These are phyloP conservation scores for Caenorhabditis sp. DNA, from an alignment of 2,888 invertebrate species.

Conservation along the genomic window DNA sequence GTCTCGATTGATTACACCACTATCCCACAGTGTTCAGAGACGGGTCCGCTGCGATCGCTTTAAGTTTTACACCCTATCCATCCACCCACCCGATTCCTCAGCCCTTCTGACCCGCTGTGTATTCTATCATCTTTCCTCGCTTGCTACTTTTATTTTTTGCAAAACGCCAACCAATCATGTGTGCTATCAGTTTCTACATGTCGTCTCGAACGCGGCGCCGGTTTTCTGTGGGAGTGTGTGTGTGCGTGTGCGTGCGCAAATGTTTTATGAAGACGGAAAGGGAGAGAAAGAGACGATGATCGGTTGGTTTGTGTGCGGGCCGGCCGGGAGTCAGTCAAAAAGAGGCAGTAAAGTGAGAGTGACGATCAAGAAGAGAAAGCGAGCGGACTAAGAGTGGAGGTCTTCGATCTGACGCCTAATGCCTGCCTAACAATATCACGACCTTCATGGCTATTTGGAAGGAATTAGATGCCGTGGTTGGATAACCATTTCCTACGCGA, in stretches of 20 bases:
- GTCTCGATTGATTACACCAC: constrained; percentile 7
- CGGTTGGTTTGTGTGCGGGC: constrained; percentile 8
- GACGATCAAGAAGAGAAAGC: constrained; percentile 1
- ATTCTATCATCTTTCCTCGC: neutral
- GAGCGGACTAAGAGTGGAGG: neutral
- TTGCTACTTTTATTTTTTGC: neutral
- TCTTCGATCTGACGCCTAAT: neutral
- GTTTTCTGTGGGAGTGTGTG: neutral
- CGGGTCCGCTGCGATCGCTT: constrained; percentile 5
- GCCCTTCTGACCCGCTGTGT: too few relatives aligned
- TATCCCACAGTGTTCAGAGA: constrained; percentile 1
- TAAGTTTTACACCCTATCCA: constrained; percentile 8
- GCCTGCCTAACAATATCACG: too few relatives aligned
- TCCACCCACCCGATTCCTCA: too few relatives aligned
- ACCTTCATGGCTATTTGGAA: too few relatives aligned
- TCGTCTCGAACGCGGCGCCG: neutral
- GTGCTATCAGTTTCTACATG: constrained; percentile 12
- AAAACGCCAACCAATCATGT: constrained; percentile 8
- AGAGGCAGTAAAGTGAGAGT: constrained; percentile 7
- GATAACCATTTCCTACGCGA: too few relatives aligned
- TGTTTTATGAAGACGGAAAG: constrained; percentile 12
- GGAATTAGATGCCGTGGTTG: too few relatives aligned
- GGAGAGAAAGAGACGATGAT: constrained; percentile 6
- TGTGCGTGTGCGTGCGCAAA: constrained; percentile 2
- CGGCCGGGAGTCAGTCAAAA: constrained; percentile 2